phyloP scores from a whole-genome alignment of 2,888 invertebrate genomes.

The Colostygia pectinataria region DNA sequence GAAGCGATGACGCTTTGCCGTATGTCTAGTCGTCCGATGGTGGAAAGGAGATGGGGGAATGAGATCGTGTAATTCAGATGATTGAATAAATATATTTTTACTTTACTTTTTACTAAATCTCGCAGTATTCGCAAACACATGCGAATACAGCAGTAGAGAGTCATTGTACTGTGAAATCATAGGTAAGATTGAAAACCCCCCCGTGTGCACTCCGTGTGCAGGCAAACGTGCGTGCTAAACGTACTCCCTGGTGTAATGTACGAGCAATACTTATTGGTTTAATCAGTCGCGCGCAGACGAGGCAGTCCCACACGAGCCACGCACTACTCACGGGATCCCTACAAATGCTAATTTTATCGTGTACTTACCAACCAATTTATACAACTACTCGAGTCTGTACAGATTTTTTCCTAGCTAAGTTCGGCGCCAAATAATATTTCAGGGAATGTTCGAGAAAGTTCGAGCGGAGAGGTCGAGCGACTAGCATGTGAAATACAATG shows the following conservation, averaged over 20 bases:
- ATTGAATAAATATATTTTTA: too few species aligned
- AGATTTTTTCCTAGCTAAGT: constrained; percentile 23
- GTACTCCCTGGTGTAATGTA: constrained; percentile 39
- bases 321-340: constrained; percentile 33
- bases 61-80: too few species aligned
- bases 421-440: constrained; percentile 24
- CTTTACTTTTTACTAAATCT: too few species aligned
- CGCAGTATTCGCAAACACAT: too few species aligned
- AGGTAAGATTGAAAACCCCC: constrained; percentile 1
- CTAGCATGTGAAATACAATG: constrained; percentile 6
- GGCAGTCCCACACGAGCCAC: constrained; percentile 19
- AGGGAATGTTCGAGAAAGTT: not conserved
- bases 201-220: constrained; percentile 40
- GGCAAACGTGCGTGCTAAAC: constrained; percentile 37
- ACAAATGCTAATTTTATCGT: constrained; percentile 29
- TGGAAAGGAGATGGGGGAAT: too few species aligned
- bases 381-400: constrained; percentile 21
- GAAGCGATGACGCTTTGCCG: too few species aligned
- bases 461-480: constrained; percentile 1
- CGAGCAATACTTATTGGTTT: constrained; percentile 46
- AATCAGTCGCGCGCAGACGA: constrained; percentile 40
- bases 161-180: too few species aligned
- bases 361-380: constrained; percentile 22
- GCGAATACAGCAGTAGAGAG: too few species aligned
- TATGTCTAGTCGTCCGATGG: too few species aligned